A percentile compares a stretch with the other conserved stretches of the same genome.
Conservation (phyloP, 92 coral and sea anemone species). For the Scolanthus callimorphus region DNA sequence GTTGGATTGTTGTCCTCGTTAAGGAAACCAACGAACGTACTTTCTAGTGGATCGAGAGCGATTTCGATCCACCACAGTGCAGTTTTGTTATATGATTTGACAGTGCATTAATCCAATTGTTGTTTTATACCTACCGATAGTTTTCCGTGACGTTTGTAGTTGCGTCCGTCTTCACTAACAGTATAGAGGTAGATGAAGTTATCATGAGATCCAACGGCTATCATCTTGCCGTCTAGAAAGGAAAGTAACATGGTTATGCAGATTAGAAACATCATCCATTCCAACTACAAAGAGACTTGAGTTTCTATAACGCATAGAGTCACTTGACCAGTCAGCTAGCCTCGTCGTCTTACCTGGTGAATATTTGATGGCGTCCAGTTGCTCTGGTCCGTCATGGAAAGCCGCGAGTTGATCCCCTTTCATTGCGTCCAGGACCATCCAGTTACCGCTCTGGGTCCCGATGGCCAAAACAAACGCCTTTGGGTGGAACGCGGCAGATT, state of each 20-base stretch:
- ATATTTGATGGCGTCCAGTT: slow-evolving; percentile 76
- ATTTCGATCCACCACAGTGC: too few relatives aligned
- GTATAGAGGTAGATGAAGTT: slow-evolving; percentile 73
- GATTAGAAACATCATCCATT: too few relatives aligned
- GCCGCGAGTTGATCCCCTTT: slow-evolving; percentile 43
- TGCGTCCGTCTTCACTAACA: slow-evolving; percentile 74
- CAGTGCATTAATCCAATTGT: too few relatives aligned
- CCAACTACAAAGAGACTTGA: too few relatives aligned
- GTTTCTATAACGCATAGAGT: too few relatives aligned
- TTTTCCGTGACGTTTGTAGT: slow-evolving; percentile 62
- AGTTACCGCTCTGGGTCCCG: slow-evolving; percentile 71
- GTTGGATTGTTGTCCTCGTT: too few relatives aligned
- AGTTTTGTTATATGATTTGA: too few relatives aligned
- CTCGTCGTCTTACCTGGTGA: too few relatives aligned
- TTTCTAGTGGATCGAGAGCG: too few relatives aligned
- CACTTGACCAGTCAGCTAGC: too few relatives aligned
- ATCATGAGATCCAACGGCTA: slow-evolving; percentile 79
- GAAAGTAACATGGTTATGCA: too few relatives aligned
- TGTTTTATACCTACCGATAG: slow-evolving; percentile 30
- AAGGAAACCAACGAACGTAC: too few relatives aligned
- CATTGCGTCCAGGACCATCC: slow-evolving; percentile 54
- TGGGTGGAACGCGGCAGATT: slow-evolving; percentile 78
- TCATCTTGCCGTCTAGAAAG: slow-evolving; percentile 67
- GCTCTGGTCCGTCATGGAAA: slow-evolving; percentile 72
- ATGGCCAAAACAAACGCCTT: slow-evolving; percentile 65